phyloP scores from a whole-genome alignment of 1,140 invertebrate species.

The Varroa destructor region DNA sequence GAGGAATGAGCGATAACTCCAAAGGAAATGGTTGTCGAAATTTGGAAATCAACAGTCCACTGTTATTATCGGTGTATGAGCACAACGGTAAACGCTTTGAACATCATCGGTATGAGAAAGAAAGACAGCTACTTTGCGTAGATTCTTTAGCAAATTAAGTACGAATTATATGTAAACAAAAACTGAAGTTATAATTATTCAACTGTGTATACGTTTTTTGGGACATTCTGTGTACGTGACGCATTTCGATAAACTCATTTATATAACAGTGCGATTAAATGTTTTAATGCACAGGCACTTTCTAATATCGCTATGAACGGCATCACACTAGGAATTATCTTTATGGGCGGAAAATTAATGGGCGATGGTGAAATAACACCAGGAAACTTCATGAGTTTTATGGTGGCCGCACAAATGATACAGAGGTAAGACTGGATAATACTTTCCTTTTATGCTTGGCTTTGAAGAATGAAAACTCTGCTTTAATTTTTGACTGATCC shows the following conservation, averaged over 20 bases:
- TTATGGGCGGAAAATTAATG: constrained; percentile 72
- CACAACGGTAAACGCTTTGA: no score
- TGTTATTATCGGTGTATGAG: no score
- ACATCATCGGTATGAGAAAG: no score
- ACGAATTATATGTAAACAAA: no score
- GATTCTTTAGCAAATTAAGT: no score
- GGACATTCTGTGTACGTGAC: no score
- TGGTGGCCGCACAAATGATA: constrained; percentile 85
- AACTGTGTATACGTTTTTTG: no score
- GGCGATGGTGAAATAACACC: constrained; percentile 60
- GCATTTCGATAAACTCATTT: background rate
- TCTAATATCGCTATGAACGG: constrained; percentile 48
- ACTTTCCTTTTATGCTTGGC: constrained; percentile 27
- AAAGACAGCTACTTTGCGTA: no score
- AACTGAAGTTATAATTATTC: no score
- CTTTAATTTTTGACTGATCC: background rate
- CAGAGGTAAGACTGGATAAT: constrained; percentile 48
- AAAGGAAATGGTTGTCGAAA: no score
- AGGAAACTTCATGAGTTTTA: constrained; percentile 84
- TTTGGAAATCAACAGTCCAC: no score
- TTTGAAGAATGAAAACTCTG: background rate
- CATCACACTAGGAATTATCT: constrained; percentile 74
- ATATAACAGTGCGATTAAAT: background rate
- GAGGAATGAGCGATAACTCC: no score
- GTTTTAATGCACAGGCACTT: constrained; percentile 43